Base-by-base conservation (phyloP, 2,888 invertebrate species). In the Odontothrips loti region DNA sequence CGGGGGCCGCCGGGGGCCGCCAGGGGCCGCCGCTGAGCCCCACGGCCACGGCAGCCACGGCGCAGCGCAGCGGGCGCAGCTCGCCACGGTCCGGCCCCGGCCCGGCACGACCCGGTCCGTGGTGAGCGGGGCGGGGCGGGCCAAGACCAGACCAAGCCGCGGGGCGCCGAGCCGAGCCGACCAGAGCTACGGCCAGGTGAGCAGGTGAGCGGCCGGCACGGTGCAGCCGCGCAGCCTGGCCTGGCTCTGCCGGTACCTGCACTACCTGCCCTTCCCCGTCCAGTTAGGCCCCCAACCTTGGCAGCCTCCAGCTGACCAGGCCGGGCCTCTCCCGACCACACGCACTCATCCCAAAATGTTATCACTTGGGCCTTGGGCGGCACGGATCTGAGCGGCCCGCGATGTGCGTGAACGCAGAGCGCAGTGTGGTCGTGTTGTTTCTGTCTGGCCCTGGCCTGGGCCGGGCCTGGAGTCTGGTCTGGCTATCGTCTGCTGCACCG, bases 271-370 rank as follows among this genome's bases (percentile, higher is more conserved):
- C 6, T n/a, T n/a, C 27, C 68, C 23, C 68, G 68, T 43, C 68
- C 68, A 11, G n/a, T 68, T 27, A 27, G 68, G 27, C 68, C 68
- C 11, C 68, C 12, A 12, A 27, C 68, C 68, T 75, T 75, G 58
- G 58, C 58, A 75, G 68, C 68, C 68, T 75, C 68, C 68, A 75
- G 68, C 68, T 75, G 68, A 75, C 68, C 68, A 27, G 27, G 58
- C 17, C 51, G 3, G 1, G 63, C 63, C n/a, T 9, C 8, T 9
- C 63, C 58, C 20, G 58, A 11, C 20, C 58, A 63, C 20, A 17
- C 58, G 10, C 10, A 48, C 12, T 20, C 12, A 20, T 51, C 51
- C 10, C 51, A 51, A n/a, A n/a, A n/a, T n/a, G n/a, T n/a, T 43
- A 2, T 43, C 34, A 6, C 3, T 4, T 6, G 3, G 34, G 34